phyloP scores from a whole-genome alignment of 2,113 vertebrate species.

The Stegastes partitus region DNA sequence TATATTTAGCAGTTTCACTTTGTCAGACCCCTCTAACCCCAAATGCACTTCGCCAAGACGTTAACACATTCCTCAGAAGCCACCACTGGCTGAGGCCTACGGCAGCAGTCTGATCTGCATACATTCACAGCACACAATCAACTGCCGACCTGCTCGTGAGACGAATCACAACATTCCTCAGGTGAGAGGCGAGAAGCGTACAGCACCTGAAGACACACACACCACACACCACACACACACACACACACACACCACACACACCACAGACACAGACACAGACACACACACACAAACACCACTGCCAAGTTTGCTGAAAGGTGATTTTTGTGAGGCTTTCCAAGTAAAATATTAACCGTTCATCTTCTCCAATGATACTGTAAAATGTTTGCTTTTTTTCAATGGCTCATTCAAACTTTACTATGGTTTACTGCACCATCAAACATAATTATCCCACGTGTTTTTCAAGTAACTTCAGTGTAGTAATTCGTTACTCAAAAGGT shows the following conservation, averaged over 20 bases:
- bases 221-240: background rate
- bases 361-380: too few relatives aligned
- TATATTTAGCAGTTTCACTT: conserved; percentile 3
- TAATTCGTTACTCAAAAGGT: too few relatives aligned
- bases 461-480: too few relatives aligned
- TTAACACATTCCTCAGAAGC: conserved; percentile 38
- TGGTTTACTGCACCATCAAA: too few relatives aligned
- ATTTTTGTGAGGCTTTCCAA: too few relatives aligned
- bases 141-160: too few relatives aligned
- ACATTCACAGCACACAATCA: background rate
- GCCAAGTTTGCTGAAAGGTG: too few relatives aligned
- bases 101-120: background rate
- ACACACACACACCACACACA: background rate
- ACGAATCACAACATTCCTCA: background rate
- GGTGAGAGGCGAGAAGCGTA: background rate
- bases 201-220: background rate
- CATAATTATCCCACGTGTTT: too few relatives aligned
- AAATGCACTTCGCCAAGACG: conserved; percentile 1
- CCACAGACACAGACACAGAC: background rate
- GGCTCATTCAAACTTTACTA: too few relatives aligned
- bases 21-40: background rate
- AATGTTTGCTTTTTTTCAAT: too few relatives aligned
- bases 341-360: too few relatives aligned
- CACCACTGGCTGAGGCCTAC: background rate
- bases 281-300: background rate